Conservation (phyloP, 1,140 invertebrate species). For the Drosophila repleta region DNA sequence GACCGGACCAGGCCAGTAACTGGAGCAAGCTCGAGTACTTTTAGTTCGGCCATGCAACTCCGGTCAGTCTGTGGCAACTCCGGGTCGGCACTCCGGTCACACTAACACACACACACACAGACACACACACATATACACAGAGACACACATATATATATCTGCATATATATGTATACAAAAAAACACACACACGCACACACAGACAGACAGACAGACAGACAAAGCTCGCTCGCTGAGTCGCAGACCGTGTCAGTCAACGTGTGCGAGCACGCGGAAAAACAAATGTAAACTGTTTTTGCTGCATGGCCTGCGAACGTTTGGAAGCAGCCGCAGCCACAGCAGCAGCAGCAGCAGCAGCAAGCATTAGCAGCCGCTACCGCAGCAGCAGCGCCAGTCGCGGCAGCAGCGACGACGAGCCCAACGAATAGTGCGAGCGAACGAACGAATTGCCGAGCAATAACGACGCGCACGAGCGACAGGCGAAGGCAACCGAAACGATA, state of each 20-base stretch:
- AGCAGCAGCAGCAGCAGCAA: constrained; percentile 25
- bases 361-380: constrained; percentile 9
- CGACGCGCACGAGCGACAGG: not conserved
- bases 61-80: constrained; percentile 44
- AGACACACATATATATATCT: too few relatives aligned
- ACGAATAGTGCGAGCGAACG: constrained; percentile 12
- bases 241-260: constrained; percentile 68
- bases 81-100: constrained; percentile 29
- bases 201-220: constrained; percentile 26
- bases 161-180: constrained; percentile 2
- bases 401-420: constrained; percentile 20
- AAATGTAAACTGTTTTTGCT: constrained; percentile 84
- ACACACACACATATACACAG: not conserved
- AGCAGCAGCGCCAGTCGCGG: constrained; percentile 8
- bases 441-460: constrained; percentile 12
- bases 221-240: constrained; percentile 60
- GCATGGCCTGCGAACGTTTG: constrained; percentile 57
- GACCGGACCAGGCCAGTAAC: constrained; percentile 32
- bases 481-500: constrained; percentile 19
- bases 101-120: constrained; percentile 21
- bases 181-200: constrained; percentile 16
- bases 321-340: constrained; percentile 35
- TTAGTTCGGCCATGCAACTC: constrained; percentile 43
- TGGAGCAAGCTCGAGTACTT: constrained; percentile 45
- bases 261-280: constrained; percentile 84